A percentile compares a stretch with the other conserved stretches of the same genome.
These are phyloP conservation scores for Vulpes lagopus DNA, from an alignment of 2,113 vertebrate species.

Conservation along the genomic window DNA sequence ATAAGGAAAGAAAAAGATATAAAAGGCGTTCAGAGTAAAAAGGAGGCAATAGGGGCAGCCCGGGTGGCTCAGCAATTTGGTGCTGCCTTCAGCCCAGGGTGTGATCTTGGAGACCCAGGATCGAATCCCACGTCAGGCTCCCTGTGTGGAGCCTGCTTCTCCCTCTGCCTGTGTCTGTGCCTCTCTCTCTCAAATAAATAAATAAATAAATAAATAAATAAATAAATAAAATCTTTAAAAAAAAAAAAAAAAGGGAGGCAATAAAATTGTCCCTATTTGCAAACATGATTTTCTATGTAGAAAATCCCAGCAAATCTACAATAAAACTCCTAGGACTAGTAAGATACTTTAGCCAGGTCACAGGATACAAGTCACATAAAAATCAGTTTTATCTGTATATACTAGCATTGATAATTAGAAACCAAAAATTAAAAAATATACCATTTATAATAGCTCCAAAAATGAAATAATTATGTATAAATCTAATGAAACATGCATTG, in stretches of 20 bases:
- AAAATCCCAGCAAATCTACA: neutral
- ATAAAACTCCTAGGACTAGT: neutral
- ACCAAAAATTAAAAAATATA: neutral
- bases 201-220: too few species aligned
- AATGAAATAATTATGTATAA: neutral
- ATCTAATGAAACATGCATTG: neutral
- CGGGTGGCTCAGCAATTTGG: too few species aligned
- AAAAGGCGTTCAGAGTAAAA: neutral
- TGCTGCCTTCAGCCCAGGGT: too few species aligned
- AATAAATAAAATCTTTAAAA: too few species aligned
- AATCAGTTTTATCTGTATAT: neutral
- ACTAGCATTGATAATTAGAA: neutral
- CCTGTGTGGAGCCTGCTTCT: too few species aligned
- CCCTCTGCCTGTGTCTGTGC: too few species aligned
- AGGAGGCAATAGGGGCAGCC: neutral
- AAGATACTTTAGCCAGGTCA: neutral
- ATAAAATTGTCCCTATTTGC: neutral
- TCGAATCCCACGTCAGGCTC: too few species aligned
- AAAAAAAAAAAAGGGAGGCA: neutral
- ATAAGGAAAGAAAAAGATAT: neutral
- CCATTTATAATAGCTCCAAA: neutral
- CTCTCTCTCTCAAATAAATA: too few species aligned
- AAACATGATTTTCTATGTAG: conserved; percentile 25
- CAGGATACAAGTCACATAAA: neutral
- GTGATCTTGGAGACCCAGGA: too few species aligned